Base-by-base conservation (phyloP, 1,140 invertebrate genomes). In the Brachionus rotundiformis region DNA sequence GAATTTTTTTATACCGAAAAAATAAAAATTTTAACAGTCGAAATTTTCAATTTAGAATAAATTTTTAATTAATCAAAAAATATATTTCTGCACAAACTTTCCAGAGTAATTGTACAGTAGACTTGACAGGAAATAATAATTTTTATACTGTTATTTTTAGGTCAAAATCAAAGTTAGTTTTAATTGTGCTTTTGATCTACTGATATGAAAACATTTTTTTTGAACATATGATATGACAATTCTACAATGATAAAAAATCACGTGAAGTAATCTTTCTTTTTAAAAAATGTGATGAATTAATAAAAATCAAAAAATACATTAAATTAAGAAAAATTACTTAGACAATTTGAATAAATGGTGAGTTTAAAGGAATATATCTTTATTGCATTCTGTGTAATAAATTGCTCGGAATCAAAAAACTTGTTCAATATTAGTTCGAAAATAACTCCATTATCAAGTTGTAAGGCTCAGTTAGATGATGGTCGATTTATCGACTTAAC, bases 401-500 rank as follows among this genome's bases (percentile, higher is more conserved):
- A 36, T 36, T 68, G 29, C 16, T 6, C n/a, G 11, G 16, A 33
- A 16, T 68, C 63, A 36, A 73, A 44, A 41, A 13, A 10, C 25
- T 27, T 73, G 25, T n/a, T 39, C 76, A 39, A 13, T n/a, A 25
- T 8, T 13, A n/a, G n/a, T 0, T 33, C 13, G 4, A 49, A 79
- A 79, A 23, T 79, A 10, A 79, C 19, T 63, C 76, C 29, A 10
- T 36, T 79, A 10, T 54, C 76, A 27, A 6, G 27, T 31, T 79
- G 76, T 23, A 54, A 63, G 19, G 44, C 47, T 19, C 11, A 79
- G 54, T 31, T 79, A 13, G 29, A 79, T 10, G 44, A 79, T 79
- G 76, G 76, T n/a, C 23, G 44, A 79, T 54, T 79, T 1, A 39
- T 79, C 29, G 76, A 79, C 54, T 79, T 79, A 39, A 54, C 47